Evolutionary conservation across 2,113 vertebrate species (phyloP), one percentile per base, ranked within the genome.

Genomic region (Blennius ocellaris): DNA sequence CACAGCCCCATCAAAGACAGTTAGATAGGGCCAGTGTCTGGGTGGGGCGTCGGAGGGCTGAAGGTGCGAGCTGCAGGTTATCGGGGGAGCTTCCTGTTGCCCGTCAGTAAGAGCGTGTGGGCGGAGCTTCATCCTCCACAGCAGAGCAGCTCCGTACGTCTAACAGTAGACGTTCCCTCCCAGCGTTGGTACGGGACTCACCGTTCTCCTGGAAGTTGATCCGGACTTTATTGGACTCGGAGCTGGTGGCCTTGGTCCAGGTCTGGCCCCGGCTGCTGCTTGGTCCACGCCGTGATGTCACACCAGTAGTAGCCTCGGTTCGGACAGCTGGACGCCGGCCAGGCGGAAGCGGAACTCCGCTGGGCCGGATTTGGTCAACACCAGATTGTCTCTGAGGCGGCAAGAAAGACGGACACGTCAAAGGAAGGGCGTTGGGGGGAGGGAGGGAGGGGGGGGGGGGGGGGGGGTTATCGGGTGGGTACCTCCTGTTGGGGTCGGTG

Each of bases 261-360:
- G 94, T 83, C 15, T 92, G 85, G 0, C 87, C n/a, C 89, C 0
- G 92, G 93, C 2, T 94, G 88, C 1, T 95, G 94, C 0, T 95
- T 96, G 0, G 94, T 97, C 95, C 95, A 98, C 0, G 97, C 96
- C 0, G 95, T 95, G 67, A 98, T 93, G 14, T 95, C 55, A 9
- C 97, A 99, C 90, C 94, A 97, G 88, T 99, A 99, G 1, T 91
- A 92, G 9, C 97, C 97, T 0, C 94, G 88, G 9, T n/a, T 99
- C 97, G 0, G 95, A 95, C 73, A 96, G 70, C 93, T 98, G 97
- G 0, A 95, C 96, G 30, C 96, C 95, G 0, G 94, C 95, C 84
- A 99, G 94, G 10, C 96, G 94, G 66, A 99, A 99, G 62, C 94
- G 94, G 73, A 97, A 99, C 80, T 97, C 96, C 0, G 93, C 86